Base-by-base conservation (phyloP, 1,140 invertebrate genomes). In the Rhopalosiphum maidis region DNA sequence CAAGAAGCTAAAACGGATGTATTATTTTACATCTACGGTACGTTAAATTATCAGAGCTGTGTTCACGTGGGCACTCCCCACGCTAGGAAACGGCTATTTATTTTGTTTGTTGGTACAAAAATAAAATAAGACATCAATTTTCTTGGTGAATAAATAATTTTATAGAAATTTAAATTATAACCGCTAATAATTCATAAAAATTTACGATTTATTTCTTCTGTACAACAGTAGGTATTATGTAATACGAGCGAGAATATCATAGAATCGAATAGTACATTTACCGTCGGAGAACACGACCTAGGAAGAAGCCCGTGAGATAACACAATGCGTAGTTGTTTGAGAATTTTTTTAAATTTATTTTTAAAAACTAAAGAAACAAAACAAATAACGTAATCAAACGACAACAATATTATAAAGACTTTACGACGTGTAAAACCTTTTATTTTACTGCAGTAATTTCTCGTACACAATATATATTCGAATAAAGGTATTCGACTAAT, bases 61-160 rank as follows among this genome's bases (percentile, higher is more conserved):
- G 68, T 82, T 92, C 68, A 51, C 90, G 90, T 92, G 90, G 90
- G 90, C 68, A 51, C 68, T 83, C 46, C 90, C 90, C 77, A 92
- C 90, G 90, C 90, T 51, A 35, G 46, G 25, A 77, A n/a, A 25
- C 77, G n/a, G 51, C 43, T 48, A 83, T 35, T 48, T 83, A 51
- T 92, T 92, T 83, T 68, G 77, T 83, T 83, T 83, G 90, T 92
- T 48, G 11, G n/a, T 48, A 82, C 25, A 37, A 90, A 93, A 51
- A 55, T 91, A 93, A 89, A 93, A 92, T 91, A 93, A 89, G 68
- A 86, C 87, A 77, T 93, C 89, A 68, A 85, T 77, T 94, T 94
- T 54, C 37, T 54, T 54, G 90, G 90, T 87, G 90, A 85, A 82
- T 25, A 91, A 92, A 92, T 92, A 55, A 85, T 93, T 83, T 35